Evolutionary conservation across 2,888 invertebrate species (phyloP), one percentile per base, ranked within the genome.

Genomic region (Desoria tigrina): DNA sequence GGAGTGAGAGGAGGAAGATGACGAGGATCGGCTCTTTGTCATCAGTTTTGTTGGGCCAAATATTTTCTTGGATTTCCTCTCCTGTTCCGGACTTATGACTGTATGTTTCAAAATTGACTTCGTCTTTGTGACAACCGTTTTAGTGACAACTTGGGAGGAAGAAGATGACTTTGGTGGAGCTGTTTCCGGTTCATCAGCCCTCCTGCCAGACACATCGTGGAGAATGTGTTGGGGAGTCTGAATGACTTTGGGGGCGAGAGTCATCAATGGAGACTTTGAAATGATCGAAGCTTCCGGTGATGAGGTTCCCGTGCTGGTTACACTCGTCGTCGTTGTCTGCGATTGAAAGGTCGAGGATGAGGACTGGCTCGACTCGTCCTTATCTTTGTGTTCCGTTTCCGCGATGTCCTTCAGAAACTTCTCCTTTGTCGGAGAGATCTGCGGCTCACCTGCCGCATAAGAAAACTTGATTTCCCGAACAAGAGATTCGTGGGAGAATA

Each of bases 181-280:
- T 26, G 37, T 27, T 45, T 39, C 58, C 39, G 58, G 65, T 63
- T 63, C 58, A 23, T 56, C 57, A 24, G 53, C 9, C 16, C 28
- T 45, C 58, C 73, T 73, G 54, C 69, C 73, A 68, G 69, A 71
- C 73, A 71, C 75, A 73, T 75, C 68, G 56, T 63, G 72, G 51
- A 64, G 71, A 69, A 75, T 73, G 75, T 72, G 72, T 71, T 71
- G 73, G 61, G 71, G 75, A 73, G 72, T 61, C 58, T 70, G 73
- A 59, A 69, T 68, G 55, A 71, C 68, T 63, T 75, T 71, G n/a
- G 72, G 71, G 24, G 51, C 16, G 4, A 26, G 16, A 14, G 72
- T 71, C 62, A 73, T 61, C 60, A 71, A 32, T 6, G 66, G 69
- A 28, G 63, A 63, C 23, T 59, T 65, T 60, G 71, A 54, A 9